Conservation (phyloP, 92 coral and sea anemone species). For the Desmophyllum pertusum region DNA sequence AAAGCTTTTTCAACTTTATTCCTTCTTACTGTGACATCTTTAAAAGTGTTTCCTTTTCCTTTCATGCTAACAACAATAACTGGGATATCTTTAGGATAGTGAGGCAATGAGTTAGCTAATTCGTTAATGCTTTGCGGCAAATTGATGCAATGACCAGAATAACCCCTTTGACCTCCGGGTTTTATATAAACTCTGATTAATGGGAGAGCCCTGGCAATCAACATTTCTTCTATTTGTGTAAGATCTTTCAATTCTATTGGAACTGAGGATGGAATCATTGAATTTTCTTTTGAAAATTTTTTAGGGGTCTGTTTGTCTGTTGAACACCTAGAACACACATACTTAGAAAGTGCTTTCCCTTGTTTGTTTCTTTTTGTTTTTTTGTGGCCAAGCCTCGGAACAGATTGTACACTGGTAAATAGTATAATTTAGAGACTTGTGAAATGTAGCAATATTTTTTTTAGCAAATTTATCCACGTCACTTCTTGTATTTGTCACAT, state of each 20-base stretch:
- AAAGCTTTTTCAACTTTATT: conserved; percentile 35
- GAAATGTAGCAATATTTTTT: conserved; percentile 45
- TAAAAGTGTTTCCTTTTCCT: conserved; percentile 49
- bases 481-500: too few relatives aligned
- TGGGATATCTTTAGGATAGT: conserved; percentile 48
- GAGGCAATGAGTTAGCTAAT: conserved; percentile 49
- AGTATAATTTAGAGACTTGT: conserved; percentile 31
- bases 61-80: conserved; percentile 42
- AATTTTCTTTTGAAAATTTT: conserved; percentile 54
- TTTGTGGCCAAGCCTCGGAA: conserved; percentile 61
- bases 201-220: conserved; percentile 63
- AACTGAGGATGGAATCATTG: conserved; percentile 56
- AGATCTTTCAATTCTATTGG: conserved; percentile 53
- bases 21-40: conserved; percentile 55
- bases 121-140: conserved; percentile 51
- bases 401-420: conserved; percentile 49
- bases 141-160: conserved; percentile 40
- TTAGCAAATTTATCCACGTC: conserved; percentile 26
- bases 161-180: conserved; percentile 52
- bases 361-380: conserved; percentile 36
- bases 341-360: conserved; percentile 37
- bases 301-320: conserved; percentile 49
- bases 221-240: conserved; percentile 62
- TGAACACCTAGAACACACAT: conserved; percentile 49
- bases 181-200: conserved; percentile 60